Evolutionary conservation across 2,797 vertebrate genomes (phyloP), one percentile per base, ranked within the genome.

Genomic region (Poecilia gillii): DNA sequence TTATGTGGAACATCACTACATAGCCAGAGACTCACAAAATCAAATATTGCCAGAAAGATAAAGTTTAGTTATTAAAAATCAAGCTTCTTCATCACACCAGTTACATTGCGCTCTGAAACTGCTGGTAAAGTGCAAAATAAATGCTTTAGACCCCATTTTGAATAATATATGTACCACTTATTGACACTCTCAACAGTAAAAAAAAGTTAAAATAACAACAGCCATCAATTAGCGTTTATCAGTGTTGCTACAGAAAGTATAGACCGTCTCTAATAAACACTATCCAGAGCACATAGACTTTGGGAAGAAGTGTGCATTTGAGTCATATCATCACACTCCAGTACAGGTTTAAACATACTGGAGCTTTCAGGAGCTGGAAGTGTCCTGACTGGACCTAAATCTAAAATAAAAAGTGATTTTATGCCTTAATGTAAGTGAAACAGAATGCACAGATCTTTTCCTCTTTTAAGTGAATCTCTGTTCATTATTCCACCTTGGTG

Each of bases 181-280:
- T 33, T 36, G 31, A 64, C 13, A 14, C 31, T 36, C 31, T 20
- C 6, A 62, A 33, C 28, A 36, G 33, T 20, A 33, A 16, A 64
- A 64, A 64, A 64, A 64, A 36, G 59, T 64, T 36, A 13, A 64
- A 64, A 64, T 64, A 64, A 64, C 28, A 64, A 64, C 31, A 64
- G 16, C 14, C 1, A 64, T 64, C 59, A 64, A 20, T 36, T 64
- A 64, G 59, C 36, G 59, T 64, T 64, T 20, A 20, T 36, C 5
- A 64, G 16, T 20, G 14, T 33, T 64, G 31, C 31, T 5, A 3
- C 59, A 33, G 59, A 33, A 64, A 16, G 57, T 16, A 33, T 62
- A 18, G 4, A n/a, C 57, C 59, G 14, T 64, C 16, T 20, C 31
- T 64, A 64, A 20, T 64, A 64, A 33, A 64, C 14, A 64, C 31